A percentile compares a stretch with the other conserved stretches of the same genome.
Evolutionary conservation across 2,888 invertebrate genomes (phyloP).

Genomic region (Caenorhabditis sp.): DNA sequence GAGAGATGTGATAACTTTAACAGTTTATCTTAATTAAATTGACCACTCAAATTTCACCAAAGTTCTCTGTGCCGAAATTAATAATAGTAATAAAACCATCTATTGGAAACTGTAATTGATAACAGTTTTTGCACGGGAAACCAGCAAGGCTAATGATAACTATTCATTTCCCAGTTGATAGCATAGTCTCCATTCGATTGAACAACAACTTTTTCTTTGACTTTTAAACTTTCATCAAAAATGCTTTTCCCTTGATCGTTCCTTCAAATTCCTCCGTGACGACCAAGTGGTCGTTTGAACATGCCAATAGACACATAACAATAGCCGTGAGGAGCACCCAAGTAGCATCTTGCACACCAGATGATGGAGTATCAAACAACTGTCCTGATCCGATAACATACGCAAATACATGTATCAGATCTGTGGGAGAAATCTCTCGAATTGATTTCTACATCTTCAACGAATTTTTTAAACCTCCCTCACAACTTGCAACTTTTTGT

Average conservation of each 20-base stretch:
- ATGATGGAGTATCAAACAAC: conserved; percentile 64
- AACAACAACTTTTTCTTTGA: no score
- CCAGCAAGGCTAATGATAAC: no score
- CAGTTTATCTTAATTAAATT: not conserved
- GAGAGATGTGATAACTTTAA: conserved; percentile 74
- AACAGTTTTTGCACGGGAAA: no score
- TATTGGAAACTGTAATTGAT: not conserved
- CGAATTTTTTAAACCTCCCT: not conserved
- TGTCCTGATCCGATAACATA: conserved; percentile 62
- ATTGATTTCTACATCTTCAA: conserved; percentile 2
- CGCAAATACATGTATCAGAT: conserved; percentile 49
- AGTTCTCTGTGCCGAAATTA: not conserved
- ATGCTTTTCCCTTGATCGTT: not conserved
- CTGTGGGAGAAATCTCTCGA: conserved; percentile 7
- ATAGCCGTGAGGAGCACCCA: conserved; percentile 35
- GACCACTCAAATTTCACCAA: conserved; percentile 4
- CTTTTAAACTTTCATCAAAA: no score
- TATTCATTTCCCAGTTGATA: no score
- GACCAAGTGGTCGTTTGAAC: conserved; percentile 40
- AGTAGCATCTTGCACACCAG: conserved; percentile 40
- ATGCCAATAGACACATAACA: conserved; percentile 52
- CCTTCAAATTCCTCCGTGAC: not conserved
- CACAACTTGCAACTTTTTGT: conserved; percentile 1
- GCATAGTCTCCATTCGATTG: no score
- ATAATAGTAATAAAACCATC: not conserved